These are phyloP conservation scores for Pterocles orientalis DNA, from an alignment of 2,113 vertebrate genomes.

Conservation along the genomic window DNA sequence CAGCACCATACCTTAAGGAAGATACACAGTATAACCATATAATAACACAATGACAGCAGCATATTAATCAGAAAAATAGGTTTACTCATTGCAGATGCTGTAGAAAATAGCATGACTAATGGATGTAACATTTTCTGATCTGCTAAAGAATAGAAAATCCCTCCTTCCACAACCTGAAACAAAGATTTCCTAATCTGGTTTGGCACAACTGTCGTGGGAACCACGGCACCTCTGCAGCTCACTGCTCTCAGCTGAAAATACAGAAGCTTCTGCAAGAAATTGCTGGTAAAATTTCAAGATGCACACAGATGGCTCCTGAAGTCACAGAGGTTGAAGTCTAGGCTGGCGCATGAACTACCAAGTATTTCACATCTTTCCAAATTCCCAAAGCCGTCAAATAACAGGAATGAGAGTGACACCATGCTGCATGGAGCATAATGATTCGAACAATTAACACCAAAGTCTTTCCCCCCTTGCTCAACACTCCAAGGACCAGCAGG, in stretches of 20 bases:
- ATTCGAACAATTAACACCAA: neutral
- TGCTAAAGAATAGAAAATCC: neutral
- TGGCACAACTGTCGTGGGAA: neutral
- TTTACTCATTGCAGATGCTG: neutral
- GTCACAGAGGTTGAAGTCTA: neutral
- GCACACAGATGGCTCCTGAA: neutral
- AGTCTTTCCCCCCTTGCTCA: neutral
- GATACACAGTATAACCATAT: neutral
- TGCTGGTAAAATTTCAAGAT: neutral
- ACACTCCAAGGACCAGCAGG: neutral
- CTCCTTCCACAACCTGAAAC: neutral
- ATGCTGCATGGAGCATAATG: neutral
- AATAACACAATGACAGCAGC: neutral
- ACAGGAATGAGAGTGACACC: neutral
- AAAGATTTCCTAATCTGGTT: neutral
- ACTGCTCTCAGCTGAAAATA: neutral
- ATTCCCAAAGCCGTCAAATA: neutral
- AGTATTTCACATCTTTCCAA: neutral
- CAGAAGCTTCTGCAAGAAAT: neutral
- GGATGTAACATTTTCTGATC: neutral
- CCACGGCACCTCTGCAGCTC: neutral
- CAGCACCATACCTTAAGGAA: neutral
- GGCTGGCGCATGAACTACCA: neutral
- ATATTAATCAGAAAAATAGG: neutral
- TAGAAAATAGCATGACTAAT: neutral